phyloP scores from a whole-genome alignment of 2,113 vertebrate species.

The Ageneiosus marmoratus region DNA sequence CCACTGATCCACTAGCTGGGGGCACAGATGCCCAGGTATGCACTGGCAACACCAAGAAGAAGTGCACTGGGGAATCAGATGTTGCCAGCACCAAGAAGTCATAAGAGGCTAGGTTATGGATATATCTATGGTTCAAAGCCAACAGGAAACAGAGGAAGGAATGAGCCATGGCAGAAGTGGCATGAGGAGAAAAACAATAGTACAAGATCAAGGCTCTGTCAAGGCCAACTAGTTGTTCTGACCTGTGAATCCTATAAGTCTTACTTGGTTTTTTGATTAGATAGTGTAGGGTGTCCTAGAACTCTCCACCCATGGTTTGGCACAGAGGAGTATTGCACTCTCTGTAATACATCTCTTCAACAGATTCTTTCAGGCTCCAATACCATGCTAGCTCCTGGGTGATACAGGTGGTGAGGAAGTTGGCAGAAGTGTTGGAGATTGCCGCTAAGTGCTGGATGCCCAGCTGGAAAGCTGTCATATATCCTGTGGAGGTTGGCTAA shows the following conservation, averaged over 20 bases:
- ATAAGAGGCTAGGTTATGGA: neutral
- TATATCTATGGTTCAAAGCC: neutral
- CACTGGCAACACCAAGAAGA: neutral
- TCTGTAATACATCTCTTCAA: neutral
- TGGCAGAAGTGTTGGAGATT: neutral
- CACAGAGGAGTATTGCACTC: neutral
- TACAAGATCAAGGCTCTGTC: neutral
- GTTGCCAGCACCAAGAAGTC: neutral
- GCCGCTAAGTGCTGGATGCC: neutral
- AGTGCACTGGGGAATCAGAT: neutral
- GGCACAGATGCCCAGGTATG: neutral
- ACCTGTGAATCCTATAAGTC: neutral
- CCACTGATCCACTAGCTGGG: neutral
- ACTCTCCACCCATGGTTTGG: neutral
- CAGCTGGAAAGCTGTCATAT: slow-evolving; percentile 2
- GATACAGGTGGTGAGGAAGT: neutral
- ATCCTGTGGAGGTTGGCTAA: neutral
- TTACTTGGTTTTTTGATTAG: neutral
- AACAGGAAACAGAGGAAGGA: neutral
- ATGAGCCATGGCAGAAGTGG: neutral
- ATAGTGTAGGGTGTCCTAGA: no score
- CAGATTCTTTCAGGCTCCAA: neutral
- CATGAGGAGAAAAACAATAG: neutral
- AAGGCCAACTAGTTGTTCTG: neutral
- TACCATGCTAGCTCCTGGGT: neutral